These are phyloP conservation scores for Euwallacea fornicatus DNA, from an alignment of 1,140 invertebrate genomes.

Conservation along the genomic window DNA sequence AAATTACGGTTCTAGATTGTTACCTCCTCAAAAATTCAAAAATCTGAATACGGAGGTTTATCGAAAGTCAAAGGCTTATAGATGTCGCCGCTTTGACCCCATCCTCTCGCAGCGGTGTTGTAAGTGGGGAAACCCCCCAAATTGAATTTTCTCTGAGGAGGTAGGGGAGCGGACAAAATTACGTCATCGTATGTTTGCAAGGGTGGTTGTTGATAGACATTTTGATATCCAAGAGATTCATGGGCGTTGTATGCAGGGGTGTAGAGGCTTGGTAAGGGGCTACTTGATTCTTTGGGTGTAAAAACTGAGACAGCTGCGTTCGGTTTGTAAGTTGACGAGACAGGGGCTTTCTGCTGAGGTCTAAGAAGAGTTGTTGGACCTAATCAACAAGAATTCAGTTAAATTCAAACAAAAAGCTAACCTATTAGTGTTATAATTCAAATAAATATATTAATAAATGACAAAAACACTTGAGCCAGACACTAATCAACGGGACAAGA, in stretches of 20 bases:
- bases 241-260: slow-evolving; percentile 50
- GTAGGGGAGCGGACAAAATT: slow-evolving; percentile 9
- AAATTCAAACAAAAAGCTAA: neutral
- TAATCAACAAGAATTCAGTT: slow-evolving; percentile 44
- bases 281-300: slow-evolving; percentile 56
- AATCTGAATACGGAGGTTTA: slow-evolving; percentile 64
- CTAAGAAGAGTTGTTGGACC: slow-evolving; percentile 59
- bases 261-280: slow-evolving; percentile 54
- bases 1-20: neutral
- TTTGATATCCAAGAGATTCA: slow-evolving; percentile 6
- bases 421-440: no score
- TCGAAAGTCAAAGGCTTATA: slow-evolving; percentile 71
- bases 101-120: slow-evolving; percentile 79
- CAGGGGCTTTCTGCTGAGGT: slow-evolving; percentile 56
- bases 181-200: slow-evolving; percentile 26
- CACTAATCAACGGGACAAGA: neutral
- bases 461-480: no score
- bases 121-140: slow-evolving; percentile 61
- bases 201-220: slow-evolving; percentile 20
- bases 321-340: slow-evolving; percentile 56
- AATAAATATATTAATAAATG: no score
- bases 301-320: slow-evolving; percentile 46
- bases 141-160: slow-evolving; percentile 41
- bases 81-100: slow-evolving; percentile 65
- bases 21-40: slow-evolving; percentile 50